Base-by-base conservation (phyloP, 2,888 invertebrate species). In the Buathra laborator region DNA sequence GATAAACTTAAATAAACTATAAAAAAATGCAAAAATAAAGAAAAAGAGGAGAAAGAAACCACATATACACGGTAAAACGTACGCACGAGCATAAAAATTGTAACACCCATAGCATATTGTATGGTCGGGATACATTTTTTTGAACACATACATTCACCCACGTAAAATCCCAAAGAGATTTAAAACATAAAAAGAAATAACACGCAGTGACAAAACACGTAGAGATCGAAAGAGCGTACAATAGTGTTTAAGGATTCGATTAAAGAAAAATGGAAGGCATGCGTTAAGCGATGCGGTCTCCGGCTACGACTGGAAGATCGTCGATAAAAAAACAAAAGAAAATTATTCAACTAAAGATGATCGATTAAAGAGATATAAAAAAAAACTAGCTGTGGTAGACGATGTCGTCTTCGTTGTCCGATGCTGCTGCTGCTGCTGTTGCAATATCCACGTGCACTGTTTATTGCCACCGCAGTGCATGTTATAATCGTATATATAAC, bases 391-490 rank as follows among this genome's bases (percentile, higher is more conserved):
- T 92, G 91, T 91, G 91, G 92, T 93, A 93, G 92, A 91, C 89
- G 91, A 92, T 92, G 92, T 91, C 91, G 91, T 92, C 92, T 92
- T 92, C 92, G 91, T 92, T 87, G 92, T 91, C 91, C n/a, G n/a
- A n/a, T n/a, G 91, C 92, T 89, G 90, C 91, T 90, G 91, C 85
- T 68, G 91, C 89, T 92, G 92, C 92, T 91, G 90, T 92, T 91
- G 91, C 91, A 92, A 92, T 92, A 92, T 92, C 90, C 92, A 92
- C 92, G 91, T 93, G 93, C 93, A 93, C 92, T 93, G 92, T 93
- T 93, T 93, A 94, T 93, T 94, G 93, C 93, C 93, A 93, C 90
- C 89, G 93, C 93, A 94, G 92, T 93, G 93, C 93, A 91, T 93
- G 92, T 93, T 93, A 91, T 92, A 85, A 90, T 92, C 91, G 74